Evolutionary conservation across 2,888 invertebrate species (phyloP).

Genomic region (Phengaris alcon): DNA sequence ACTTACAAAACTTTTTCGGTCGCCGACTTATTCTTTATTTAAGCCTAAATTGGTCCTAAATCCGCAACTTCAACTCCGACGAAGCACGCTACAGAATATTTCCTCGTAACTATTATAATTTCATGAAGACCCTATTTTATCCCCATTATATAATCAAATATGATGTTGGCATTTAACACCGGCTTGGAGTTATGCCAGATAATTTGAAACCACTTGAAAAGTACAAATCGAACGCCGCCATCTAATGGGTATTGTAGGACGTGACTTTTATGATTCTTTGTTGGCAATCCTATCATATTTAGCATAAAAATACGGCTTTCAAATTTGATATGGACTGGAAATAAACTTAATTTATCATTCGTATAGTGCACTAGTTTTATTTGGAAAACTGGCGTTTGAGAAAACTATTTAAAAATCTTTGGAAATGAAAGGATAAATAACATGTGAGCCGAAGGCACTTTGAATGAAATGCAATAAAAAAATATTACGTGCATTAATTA

Average conservation of each 20-base stretch:
- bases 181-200: slow-evolving; percentile 41
- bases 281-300: slow-evolving; percentile 19
- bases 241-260: slow-evolving; percentile 30
- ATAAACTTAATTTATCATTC: neutral
- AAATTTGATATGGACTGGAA: neutral
- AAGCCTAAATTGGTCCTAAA: slow-evolving; percentile 9
- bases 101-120: neutral
- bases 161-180: slow-evolving; percentile 30
- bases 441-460: too few relatives aligned
- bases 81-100: neutral
- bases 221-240: slow-evolving; percentile 30
- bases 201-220: slow-evolving; percentile 37
- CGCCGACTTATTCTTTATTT: slow-evolving; percentile 10
- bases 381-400: neutral
- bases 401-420: too few relatives aligned
- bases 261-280: slow-evolving; percentile 28
- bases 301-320: neutral
- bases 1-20: slow-evolving; percentile 1
- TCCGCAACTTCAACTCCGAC: neutral
- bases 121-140: neutral
- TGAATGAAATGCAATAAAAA: neutral
- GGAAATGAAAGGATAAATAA: too few relatives aligned
- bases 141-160: neutral
- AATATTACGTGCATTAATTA: neutral
- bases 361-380: neutral